A percentile compares a stretch with the other conserved stretches of the same genome.
These are phyloP conservation scores for Fragum whitleyi DNA, from an alignment of 2,888 invertebrate genomes.

Conservation along the genomic window DNA sequence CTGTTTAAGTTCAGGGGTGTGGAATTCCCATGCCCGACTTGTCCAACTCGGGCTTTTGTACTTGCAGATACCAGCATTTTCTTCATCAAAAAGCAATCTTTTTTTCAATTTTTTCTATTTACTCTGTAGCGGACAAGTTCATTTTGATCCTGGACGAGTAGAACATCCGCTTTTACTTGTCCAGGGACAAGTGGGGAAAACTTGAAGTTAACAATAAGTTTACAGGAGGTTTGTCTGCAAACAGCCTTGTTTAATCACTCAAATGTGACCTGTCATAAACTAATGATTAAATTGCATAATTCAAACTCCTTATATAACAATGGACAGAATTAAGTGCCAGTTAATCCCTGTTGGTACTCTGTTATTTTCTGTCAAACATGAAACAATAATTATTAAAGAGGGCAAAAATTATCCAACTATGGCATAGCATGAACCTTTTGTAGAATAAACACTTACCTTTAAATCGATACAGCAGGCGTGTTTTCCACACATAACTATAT, in stretches of 20 bases:
- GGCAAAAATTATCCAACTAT: not conserved
- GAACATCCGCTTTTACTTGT: no score
- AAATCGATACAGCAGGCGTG: not conserved
- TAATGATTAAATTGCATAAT: not conserved
- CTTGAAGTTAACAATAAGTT: not conserved
- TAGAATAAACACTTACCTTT: conserved; percentile 1
- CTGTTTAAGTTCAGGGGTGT: no score
- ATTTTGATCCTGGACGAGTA: no score
- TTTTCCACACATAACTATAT: not conserved
- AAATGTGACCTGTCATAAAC: conserved; percentile 1
- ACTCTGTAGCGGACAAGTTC: no score
- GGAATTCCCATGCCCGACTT: no score
- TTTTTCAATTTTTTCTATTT: no score
- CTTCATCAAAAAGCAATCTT: no score
- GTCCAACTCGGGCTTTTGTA: no score
- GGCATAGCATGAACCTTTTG: not conserved
- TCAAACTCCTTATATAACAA: not conserved
- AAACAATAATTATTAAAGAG: no score
- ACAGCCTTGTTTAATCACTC: conserved; percentile 4
- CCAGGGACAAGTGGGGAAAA: no score
- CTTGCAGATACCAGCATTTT: no score
- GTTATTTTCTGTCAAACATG: not conserved
- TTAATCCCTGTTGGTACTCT: not conserved
- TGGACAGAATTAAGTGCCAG: not conserved
- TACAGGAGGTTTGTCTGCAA: conserved; percentile 1